Base-by-base conservation (phyloP, 1,140 invertebrate genomes). In the Cecropterus lyciades region DNA sequence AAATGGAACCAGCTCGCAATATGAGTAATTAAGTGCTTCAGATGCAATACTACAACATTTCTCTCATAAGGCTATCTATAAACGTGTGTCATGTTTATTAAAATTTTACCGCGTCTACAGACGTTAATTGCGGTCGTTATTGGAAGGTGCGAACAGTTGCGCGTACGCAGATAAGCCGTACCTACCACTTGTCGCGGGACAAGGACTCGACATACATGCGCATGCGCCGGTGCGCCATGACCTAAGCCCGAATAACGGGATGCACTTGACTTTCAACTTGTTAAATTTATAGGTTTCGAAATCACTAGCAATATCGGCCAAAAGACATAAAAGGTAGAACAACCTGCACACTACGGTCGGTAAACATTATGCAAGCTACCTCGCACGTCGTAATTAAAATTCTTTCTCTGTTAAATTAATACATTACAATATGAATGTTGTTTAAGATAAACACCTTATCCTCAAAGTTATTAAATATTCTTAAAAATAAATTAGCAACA, bases 241-340 rank as follows among this genome's bases (percentile, higher is more conserved):
- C 77, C 77, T 72, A 70, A 73, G 67, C 57, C 73, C 49, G 71
- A 67, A 75, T 75, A 80, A 78, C 78, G 78, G 78, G 73, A 75
- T 67, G 67, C 60, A 73, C 69, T 75, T 80, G 73, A 75, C 73
- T 72, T 73, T 73, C 55, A 66, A 45, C 13, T 40, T 43, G 13
- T 43, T 20, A 33, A 65, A 45, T 53, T 64, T 57, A 57, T 43
- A 43, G 55, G 55, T 57, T 57, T 57, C 55, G 55, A 45, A 57
- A 57, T 43, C 17, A 27, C 55, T 43, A 57, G 55, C 55, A 43
- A 42, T 57, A 53, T 53, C 14, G 30, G 51, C 14, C 14, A 9
- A 53, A n/a, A n/a, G 20, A 27, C 48, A 4, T 52, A 52, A 20
- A 51, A 27, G 48, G 48, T 51, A 51, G 11, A 4, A 49, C 17